phyloP scores from a whole-genome alignment of 1,140 invertebrate genomes.

The Plutomurus gul region DNA sequence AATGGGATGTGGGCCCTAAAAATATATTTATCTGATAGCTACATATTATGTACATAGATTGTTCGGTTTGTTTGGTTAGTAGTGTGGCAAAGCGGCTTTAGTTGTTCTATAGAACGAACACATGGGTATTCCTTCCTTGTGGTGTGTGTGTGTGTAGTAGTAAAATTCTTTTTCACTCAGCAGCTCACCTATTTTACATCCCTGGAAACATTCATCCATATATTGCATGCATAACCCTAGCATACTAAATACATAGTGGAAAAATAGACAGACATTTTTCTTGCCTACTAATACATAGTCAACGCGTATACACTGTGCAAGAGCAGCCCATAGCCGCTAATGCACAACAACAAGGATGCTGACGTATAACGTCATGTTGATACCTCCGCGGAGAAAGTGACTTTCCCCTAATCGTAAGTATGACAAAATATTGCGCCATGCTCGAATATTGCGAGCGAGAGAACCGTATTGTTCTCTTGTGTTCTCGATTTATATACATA shows the following conservation, averaged over 20 bases:
- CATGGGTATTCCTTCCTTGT: no score
- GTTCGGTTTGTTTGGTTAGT: slow-evolving; percentile 22
- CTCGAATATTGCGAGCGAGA: neutral
- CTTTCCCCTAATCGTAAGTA: slow-evolving; percentile 14
- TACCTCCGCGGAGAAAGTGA: neutral
- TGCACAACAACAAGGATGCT: neutral
- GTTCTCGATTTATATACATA: no score
- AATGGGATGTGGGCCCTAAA: no score
- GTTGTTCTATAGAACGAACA: no score
- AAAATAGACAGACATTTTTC: no score
- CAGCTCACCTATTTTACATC: neutral
- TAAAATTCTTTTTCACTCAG: neutral
- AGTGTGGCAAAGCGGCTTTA: neutral
- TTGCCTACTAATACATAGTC: neutral
- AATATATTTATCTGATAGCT: no score
- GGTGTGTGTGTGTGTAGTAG: neutral
- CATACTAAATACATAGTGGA: neutral
- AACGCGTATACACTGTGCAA: neutral
- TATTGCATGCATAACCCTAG: neutral
- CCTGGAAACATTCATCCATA: neutral
- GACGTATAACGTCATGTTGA: no score
- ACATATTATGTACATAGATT: no score
- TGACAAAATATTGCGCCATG: neutral
- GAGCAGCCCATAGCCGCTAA: neutral
- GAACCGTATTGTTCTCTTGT: neutral